Base-by-base conservation (phyloP, 2,888 invertebrate genomes). In the Drosophila seclusa region DNA sequence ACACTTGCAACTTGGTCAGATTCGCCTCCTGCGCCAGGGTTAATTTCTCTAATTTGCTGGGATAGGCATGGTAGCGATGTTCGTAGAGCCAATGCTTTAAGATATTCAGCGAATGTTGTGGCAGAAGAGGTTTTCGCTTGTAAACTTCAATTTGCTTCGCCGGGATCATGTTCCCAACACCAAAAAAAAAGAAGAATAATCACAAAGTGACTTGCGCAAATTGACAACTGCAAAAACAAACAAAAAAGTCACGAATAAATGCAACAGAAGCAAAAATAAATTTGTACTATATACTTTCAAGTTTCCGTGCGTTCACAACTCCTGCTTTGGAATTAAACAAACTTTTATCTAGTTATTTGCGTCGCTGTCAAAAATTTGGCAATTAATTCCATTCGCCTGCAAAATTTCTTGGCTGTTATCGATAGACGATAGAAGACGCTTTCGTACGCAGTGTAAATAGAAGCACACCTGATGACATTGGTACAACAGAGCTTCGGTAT, bases 1-100 rank as follows among this genome's bases (percentile, higher is more conserved):
- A 98, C 57, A 98, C 95, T 95, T 98, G 98, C 40, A 98, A 93
- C 13, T 98, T 97, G 0, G 98, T 98, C 60, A 97, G 94, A 92
- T 96, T 96, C 0, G 98, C 97, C 90, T 97, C 97, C 91, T 96
- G 96, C 49, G 98, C 97, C 52, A 98, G 94, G 0, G 96, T 95
- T 32, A 96, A 94, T 92, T 98, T 98, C 93, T 98, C 98, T 27
- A 96, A 97, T 92, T 98, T 98, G 89, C 96, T 98, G 0, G 98
- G 98, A 92, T 98, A 99, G 1, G 98, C 98, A 92, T 98, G 98
- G 94, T 97, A 98, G 65, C 98, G 95, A 92, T 99, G 98, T 80
- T 98, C 98, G 92, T 97, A 98, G 10, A 99, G 94, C 99, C 98
- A 98, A 61, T 97, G 95, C 92, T 98, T 98, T 61, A 99, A 94